phyloP scores from a whole-genome alignment of 2,113 vertebrate genomes.

The Thamnaconus septentrionalis region DNA sequence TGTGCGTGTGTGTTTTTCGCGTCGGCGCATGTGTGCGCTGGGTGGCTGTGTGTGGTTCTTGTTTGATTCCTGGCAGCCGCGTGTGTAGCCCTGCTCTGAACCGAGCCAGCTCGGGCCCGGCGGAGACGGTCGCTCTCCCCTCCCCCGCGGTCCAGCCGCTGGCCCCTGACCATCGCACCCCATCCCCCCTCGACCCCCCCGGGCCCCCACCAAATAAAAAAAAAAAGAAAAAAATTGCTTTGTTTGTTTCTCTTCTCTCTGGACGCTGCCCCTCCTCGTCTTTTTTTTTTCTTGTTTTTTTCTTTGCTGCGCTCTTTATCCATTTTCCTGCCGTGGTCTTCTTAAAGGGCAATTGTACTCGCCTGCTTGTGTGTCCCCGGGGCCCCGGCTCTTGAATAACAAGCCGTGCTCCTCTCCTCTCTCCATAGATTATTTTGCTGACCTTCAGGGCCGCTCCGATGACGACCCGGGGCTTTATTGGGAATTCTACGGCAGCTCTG shows the following conservation, averaged over 20 bases:
- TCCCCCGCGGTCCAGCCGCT: conserved; percentile 65
- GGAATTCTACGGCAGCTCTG: conserved; percentile 94
- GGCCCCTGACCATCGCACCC: conserved; percentile 58
- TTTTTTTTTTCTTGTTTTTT: conserved; percentile 20
- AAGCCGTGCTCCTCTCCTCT: conserved; percentile 48
- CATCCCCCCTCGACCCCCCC: conserved; percentile 7
- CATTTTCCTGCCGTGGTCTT: conserved; percentile 57
- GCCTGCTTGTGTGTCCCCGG: conserved; percentile 51
- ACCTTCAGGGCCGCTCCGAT: conserved; percentile 87
- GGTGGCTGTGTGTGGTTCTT: conserved; percentile 64
- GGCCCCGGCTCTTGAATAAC: conserved; percentile 63
- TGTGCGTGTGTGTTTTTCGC: conserved; percentile 1
- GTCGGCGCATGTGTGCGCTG: background rate
- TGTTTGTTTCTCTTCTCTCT: conserved; percentile 59
- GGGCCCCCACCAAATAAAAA: no score
- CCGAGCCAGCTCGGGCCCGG: conserved; percentile 66
- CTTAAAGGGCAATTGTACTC: conserved; percentile 62
- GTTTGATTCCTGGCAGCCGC: conserved; percentile 72
- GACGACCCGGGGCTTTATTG: conserved; percentile 85
- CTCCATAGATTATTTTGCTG: conserved; percentile 91
- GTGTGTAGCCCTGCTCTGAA: conserved; percentile 58
- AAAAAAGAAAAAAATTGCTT: conserved; percentile 52
- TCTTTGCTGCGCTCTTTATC: conserved; percentile 44
- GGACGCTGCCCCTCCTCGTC: conserved; percentile 23
- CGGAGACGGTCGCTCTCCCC: conserved; percentile 67